Conservation (phyloP, 2,113 vertebrate genomes). For the Tachycineta bicolor region DNA sequence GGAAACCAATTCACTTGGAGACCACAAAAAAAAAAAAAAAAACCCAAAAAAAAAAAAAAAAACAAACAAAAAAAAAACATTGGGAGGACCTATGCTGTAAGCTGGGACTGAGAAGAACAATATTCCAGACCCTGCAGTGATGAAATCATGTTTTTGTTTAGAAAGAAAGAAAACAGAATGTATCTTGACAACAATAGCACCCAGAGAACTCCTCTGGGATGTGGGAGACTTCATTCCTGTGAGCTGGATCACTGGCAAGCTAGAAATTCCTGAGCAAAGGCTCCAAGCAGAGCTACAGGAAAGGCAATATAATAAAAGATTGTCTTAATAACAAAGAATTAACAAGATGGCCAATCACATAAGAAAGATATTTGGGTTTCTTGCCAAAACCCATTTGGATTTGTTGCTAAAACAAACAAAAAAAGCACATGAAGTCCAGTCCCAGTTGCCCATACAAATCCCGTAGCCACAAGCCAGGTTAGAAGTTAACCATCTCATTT, state of each 20-base stretch:
- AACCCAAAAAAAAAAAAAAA: too few species aligned
- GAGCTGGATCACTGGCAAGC: background rate
- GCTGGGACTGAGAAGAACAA: background rate
- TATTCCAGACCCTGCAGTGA: background rate
- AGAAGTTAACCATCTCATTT: background rate
- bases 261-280: background rate
- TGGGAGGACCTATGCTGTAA: background rate
- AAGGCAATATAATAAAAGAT: background rate
- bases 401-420: background rate
- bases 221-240: background rate
- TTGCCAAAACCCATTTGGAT: background rate
- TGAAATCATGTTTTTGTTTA: background rate
- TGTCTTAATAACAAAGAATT: background rate
- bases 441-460: rapidly evolving
- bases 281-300: background rate
- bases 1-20: background rate
- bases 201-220: background rate
- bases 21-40: background rate
- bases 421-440: background rate
- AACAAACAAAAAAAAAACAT: background rate
- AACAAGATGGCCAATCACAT: background rate
- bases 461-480: background rate
- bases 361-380: background rate
- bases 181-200: background rate
- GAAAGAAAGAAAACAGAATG: background rate